phyloP scores from a whole-genome alignment of 2,888 invertebrate species.

The Thelaira solivaga region DNA sequence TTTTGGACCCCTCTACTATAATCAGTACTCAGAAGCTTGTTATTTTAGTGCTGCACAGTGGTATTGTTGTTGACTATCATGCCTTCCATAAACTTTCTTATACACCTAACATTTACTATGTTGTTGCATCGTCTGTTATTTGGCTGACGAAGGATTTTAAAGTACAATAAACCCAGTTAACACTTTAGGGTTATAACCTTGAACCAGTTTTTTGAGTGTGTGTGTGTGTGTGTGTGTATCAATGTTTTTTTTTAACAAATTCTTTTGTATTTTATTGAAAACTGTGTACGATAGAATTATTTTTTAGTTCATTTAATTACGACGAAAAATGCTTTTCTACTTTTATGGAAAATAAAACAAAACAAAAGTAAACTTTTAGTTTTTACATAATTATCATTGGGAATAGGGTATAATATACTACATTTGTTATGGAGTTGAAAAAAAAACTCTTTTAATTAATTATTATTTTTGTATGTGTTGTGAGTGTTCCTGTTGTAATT shows the following conservation, averaged over 20 bases:
- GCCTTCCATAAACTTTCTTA: not conserved
- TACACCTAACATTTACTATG: not conserved
- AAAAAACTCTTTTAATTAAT: slow-evolving; percentile 17
- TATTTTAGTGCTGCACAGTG: no score
- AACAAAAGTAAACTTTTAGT: not conserved
- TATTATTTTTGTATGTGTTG: not conserved
- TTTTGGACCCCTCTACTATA: no score
- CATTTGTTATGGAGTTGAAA: slow-evolving; percentile 58
- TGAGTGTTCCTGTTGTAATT: slow-evolving; percentile 65
- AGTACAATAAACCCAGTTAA: slow-evolving; percentile 73
- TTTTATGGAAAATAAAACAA: no score
- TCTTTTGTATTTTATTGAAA: not conserved
- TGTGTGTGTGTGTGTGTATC: slow-evolving; percentile 9
- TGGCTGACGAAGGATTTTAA: slow-evolving; percentile 27
- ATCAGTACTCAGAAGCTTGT: no score
- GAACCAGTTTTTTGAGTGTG: slow-evolving; percentile 69
- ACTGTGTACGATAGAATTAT: slow-evolving; percentile 17
- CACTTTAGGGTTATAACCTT: slow-evolving; percentile 73
- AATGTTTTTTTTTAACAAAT: not conserved
- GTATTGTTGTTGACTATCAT: no score
- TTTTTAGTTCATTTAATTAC: slow-evolving; percentile 32
- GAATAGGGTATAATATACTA: slow-evolving; percentile 60
- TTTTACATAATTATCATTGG: slow-evolving; percentile 10
- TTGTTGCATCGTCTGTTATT: not conserved
- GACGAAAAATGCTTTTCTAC: slow-evolving; percentile 11